Evolutionary conservation across 1,140 invertebrate genomes (phyloP), one percentile per base, ranked within the genome.

Genomic region (Formica exsecta): DNA sequence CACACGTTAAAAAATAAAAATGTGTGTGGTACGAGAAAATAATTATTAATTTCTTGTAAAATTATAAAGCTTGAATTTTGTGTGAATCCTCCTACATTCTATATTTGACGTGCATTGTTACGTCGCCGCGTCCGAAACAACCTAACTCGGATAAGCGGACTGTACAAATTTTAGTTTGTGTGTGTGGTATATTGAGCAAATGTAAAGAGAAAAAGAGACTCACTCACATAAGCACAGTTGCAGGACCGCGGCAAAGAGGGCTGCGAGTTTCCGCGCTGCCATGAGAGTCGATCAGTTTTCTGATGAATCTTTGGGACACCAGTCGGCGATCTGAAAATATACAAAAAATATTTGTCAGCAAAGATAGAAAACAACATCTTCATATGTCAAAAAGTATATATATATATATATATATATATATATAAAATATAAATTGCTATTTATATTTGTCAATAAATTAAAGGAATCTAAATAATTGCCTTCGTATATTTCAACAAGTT

Each of bases 171-270:
- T 5, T 0, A 44, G 38, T 29, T 29, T 29, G 25, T 22, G 22
- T 22, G 22, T 22, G 22, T 29, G 25, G 0, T 29, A 29, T 29
- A 0, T 29, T 2, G 19, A 19, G 22, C 19, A 36, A 29, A 36
- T 16, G 38, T 36, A 7, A 19, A 6, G n/a, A 70, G 38, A 64
- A 65, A 77, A 7, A 25, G 41, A 83, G 51, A 74, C 22, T 73
- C 85, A 94, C 94, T 95, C 85, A 95, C 94, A 94, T 91, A 93
- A 91, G 88, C 92, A 94, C 92, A 94, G 91, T 87, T 94, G 94
- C 70, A 95, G 86, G 86, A 94, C 64, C 75, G 91, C 91, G 70
- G 91, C 90, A 88, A 95, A 91, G 86, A 94, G 90, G 83, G 91
- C 92, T 89, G 91, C 90, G 85, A 95, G 92, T 93, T 93, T 93